Evolutionary conservation across 2,888 invertebrate genomes (phyloP).

Genomic region (Caenorhabditis sulstoni): DNA sequence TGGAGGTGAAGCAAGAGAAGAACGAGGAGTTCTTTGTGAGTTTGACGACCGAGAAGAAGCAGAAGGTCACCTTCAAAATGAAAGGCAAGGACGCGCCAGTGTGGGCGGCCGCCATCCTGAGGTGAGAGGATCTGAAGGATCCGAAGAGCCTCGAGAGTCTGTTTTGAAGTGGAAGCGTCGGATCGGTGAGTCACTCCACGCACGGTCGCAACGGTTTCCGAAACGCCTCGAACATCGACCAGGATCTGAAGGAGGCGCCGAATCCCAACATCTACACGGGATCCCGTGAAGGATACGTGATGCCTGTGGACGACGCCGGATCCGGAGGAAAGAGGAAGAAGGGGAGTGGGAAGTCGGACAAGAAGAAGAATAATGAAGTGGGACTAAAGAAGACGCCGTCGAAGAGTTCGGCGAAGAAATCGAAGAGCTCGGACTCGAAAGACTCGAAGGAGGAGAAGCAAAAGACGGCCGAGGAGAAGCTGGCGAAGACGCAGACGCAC

Average conservation of each 20-base stretch:
- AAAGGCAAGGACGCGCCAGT: neutral
- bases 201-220: neutral
- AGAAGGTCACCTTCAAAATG: slow-evolving; percentile 3
- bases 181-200: slow-evolving; percentile 1
- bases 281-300: slow-evolving; percentile 9
- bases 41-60: slow-evolving; percentile 4
- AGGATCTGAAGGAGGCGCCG: slow-evolving; percentile 10
- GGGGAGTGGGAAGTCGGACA: neutral
- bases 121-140: neutral
- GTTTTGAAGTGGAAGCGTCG: slow-evolving; percentile 8
- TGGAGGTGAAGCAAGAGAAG: slow-evolving; percentile 7
- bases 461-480: neutral
- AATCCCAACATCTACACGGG: slow-evolving; percentile 1
- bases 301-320: neutral
- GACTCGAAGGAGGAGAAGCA: neutral
- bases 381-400: neutral
- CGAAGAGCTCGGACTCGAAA: neutral
- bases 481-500: neutral
- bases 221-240: neutral
- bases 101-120: slow-evolving; percentile 13
- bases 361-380: no score
- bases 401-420: neutral
- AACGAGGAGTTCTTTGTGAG: slow-evolving; percentile 8
- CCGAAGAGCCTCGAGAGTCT: neutral
- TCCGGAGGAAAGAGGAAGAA: neutral